Evolutionary conservation across 2,888 invertebrate species (phyloP).

Genomic region (Chaetogeoica ovagalla): DNA sequence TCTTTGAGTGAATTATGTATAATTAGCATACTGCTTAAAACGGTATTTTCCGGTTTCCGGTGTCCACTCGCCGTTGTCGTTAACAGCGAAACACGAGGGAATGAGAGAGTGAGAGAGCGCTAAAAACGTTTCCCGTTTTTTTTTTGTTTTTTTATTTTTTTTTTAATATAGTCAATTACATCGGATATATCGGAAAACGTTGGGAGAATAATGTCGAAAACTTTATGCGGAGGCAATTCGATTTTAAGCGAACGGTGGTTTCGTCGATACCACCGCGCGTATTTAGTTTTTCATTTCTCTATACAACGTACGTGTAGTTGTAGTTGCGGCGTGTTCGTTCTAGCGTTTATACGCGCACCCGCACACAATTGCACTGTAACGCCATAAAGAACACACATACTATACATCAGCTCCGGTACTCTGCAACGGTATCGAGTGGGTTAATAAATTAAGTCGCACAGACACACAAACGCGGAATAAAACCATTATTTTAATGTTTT

Average conservation of each 20-base stretch:
- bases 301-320: too few relatives aligned
- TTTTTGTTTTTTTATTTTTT: too few relatives aligned
- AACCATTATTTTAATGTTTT: neutral
- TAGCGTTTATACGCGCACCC: too few relatives aligned
- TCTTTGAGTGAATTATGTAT: neutral
- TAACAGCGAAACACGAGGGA: neutral
- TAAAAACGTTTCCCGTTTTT: neutral
- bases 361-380: too few relatives aligned
- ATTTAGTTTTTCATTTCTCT: too few relatives aligned
- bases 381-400: too few relatives aligned
- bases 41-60: neutral
- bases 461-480: neutral
- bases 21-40: neutral
- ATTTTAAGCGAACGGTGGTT: too few relatives aligned
- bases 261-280: too few relatives aligned
- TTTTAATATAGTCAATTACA: slow-evolving; percentile 16
- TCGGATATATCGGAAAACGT: neutral
- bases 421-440: neutral
- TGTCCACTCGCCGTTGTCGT: neutral
- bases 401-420: too few relatives aligned
- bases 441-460: neutral
- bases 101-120: too few relatives aligned
- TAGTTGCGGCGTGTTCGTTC: too few relatives aligned
- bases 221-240: too few relatives aligned
- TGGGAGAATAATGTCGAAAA: neutral